Percentiles rank a stretch among this genome's conserved stretches.
Evolutionary conservation across 2,113 vertebrate species (phyloP).

Genomic region (Sciurus niger): DNA sequence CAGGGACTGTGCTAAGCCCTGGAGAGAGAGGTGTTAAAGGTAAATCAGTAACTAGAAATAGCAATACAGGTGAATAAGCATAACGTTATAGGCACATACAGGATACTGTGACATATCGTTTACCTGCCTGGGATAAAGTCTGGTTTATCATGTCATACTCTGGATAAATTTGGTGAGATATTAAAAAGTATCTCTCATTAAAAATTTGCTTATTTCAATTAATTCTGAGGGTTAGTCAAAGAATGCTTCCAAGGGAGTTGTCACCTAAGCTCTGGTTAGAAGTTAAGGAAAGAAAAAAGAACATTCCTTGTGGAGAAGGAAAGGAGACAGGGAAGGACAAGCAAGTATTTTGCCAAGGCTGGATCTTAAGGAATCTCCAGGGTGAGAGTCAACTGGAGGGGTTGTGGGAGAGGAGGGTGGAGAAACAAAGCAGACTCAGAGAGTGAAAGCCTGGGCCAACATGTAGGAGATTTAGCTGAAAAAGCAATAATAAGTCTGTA

Average conservation of each 20-base stretch:
- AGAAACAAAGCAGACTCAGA: background rate
- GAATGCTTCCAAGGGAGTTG: background rate
- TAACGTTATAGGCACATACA: background rate
- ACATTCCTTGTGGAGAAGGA: background rate
- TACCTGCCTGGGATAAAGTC: background rate
- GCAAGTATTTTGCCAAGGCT: background rate
- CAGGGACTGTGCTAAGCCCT: background rate
- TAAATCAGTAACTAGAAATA: background rate
- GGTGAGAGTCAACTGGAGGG: too few relatives aligned
- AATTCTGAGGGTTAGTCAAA: background rate
- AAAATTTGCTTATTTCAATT: slow-evolving; percentile 41
- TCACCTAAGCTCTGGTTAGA: background rate
- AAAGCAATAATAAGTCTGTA: background rate
- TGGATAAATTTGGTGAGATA: background rate
- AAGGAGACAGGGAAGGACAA: background rate
- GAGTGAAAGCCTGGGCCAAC: background rate
- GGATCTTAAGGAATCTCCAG: background rate
- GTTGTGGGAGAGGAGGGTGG: background rate
- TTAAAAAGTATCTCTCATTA: background rate
- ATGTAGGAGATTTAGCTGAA: background rate
- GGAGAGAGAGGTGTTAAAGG: background rate
- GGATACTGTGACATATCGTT: background rate
- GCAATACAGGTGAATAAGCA: background rate
- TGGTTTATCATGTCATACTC: background rate
- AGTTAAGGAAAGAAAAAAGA: background rate